Evolutionary conservation across 2,888 invertebrate genomes (phyloP), one percentile per base, ranked within the genome.

Genomic region (Abscondita cerata): DNA sequence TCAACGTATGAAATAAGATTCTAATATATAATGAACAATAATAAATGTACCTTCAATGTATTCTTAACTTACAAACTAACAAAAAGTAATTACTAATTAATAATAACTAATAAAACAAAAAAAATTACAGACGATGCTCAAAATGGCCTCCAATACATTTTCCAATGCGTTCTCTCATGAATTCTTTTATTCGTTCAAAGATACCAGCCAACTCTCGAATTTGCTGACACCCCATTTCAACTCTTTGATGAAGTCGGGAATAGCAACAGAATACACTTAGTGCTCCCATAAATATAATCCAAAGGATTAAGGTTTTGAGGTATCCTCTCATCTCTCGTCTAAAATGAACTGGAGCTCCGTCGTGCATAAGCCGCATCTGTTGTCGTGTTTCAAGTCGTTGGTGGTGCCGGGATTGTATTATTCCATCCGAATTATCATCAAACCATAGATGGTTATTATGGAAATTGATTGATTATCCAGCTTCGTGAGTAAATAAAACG

Each of bases 241-340:
- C 31, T 31, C 31, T 31, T 31, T 31, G 31, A 31, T 9, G 31
- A 31, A 31, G 31, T 31, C 31, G 9, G 5, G 31, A 31, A 31
- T 31, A 9, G 31, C 6, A 31, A 31, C 31, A 9, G 31, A 31
- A 31, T 31, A 6, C 5, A 31, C 31, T 31, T n/a, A 31, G 31
- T 47, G 25, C 13, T 13, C 33, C 33, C 13, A 50, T n/a, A 50
- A 16, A 50, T 33, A 12, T 33, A 50, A 18, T 50, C 33, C 1
- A 50, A 12, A 12, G 50, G 50, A 9, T 31, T 48, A 3, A 48
- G 25, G 33, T 50, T n/a, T 31, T 48, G 2, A 48, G 9, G 6
- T 33, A 48, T 31, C 34, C 16, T 34, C 34, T 31, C 12, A 47
- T 34, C 11, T 50, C 13, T 34, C 6, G 2, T n/a, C 33, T 33